Percentiles rank a stretch among this genome's conserved stretches.
phyloP scores from a whole-genome alignment of 2,797 vertebrate species.

The Myoxocephalus aenaeus region DNA sequence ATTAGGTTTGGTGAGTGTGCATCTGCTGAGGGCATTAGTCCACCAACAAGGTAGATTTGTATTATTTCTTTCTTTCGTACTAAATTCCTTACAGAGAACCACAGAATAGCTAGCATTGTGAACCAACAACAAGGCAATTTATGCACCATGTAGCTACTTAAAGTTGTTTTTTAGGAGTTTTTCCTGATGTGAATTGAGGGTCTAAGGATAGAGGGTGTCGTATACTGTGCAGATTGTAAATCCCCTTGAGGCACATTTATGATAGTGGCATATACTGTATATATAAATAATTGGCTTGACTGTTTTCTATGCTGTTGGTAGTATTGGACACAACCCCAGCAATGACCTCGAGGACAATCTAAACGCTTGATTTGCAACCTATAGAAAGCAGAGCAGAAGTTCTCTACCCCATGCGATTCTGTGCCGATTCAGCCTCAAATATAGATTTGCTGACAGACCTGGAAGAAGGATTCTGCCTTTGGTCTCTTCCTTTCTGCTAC shows the following conservation, averaged over 20 bases:
- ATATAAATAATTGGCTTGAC: background rate
- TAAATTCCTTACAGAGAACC: background rate
- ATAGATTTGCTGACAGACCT: slow-evolving; percentile 71
- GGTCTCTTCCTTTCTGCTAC: slow-evolving; percentile 96
- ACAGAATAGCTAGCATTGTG: background rate
- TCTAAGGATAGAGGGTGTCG: background rate
- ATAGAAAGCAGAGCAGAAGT: background rate
- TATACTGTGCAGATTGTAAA: background rate
- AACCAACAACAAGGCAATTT: background rate
- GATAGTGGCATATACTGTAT: background rate
- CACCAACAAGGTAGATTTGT: fast-evolving
- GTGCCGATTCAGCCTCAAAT: background rate
- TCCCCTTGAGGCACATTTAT: too few relatives aligned
- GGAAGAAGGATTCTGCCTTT: slow-evolving; percentile 94
- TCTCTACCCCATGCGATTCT: background rate
- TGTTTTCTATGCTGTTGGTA: background rate
- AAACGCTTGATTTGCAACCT: background rate
- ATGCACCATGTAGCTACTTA: background rate
- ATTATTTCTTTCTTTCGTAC: background rate
- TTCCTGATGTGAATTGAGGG: background rate
- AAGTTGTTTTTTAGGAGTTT: background rate
- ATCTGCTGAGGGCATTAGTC: background rate
- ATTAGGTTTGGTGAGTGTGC: background rate
- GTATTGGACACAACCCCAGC: background rate
- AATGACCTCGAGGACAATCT: background rate